These are phyloP conservation scores for Plebejus anna DNA, from an alignment of 2,888 invertebrate genomes.

Conservation along the genomic window DNA sequence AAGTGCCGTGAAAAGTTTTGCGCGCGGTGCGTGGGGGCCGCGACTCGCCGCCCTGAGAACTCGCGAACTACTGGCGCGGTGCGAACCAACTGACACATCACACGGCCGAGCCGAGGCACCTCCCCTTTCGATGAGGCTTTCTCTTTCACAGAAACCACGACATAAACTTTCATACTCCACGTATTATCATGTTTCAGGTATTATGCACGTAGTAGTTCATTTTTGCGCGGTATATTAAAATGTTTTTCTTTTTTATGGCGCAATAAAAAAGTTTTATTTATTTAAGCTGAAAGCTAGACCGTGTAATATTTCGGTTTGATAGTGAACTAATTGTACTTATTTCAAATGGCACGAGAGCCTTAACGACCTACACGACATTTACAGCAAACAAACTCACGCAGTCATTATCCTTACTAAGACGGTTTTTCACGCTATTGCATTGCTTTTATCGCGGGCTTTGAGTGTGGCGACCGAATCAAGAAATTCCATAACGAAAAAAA, in stretches of 20 bases:
- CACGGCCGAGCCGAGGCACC: conserved; percentile 50
- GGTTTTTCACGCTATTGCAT: no score
- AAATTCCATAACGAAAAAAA: no score
- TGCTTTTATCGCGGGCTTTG: no score
- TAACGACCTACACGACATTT: background rate
- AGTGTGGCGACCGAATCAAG: no score
- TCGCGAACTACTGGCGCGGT: conserved; percentile 54
- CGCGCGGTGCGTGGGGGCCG: conserved; percentile 37
- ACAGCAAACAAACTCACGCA: background rate
- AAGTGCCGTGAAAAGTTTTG: conserved; percentile 74
- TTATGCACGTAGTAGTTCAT: background rate
- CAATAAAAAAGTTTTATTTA: background rate
- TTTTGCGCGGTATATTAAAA: conserved; percentile 14
- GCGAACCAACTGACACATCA: conserved; percentile 1
- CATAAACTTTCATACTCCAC: conserved; percentile 5
- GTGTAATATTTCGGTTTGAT: background rate
- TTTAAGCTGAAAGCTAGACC: background rate
- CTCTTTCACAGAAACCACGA: conserved; percentile 47
- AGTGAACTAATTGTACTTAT: background rate
- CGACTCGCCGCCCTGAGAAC: conserved; percentile 51
- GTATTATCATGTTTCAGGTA: conserved; percentile 10
- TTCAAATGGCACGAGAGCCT: background rate
- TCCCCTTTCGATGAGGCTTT: conserved; percentile 60
- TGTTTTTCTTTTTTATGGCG: background rate
- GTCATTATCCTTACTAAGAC: no score